Conservation (phyloP, 2,888 invertebrate genomes). For the Leucania comma region DNA sequence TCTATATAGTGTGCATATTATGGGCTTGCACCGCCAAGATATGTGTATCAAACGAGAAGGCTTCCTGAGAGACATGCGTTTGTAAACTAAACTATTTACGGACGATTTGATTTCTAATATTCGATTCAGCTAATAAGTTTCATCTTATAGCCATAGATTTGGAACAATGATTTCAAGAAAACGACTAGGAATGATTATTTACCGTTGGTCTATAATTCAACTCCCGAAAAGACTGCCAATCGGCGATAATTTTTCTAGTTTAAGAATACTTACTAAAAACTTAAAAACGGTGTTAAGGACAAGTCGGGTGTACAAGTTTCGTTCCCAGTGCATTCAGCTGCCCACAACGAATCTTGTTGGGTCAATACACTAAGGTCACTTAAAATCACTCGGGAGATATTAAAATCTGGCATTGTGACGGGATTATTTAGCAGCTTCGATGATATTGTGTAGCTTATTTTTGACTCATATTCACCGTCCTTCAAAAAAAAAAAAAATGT, state of each 20-base stretch:
- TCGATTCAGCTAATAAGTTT: not conserved
- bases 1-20: too few relatives aligned
- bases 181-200: not conserved
- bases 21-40: too few relatives aligned
- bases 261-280: slow-evolving; percentile 58
- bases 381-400: slow-evolving; percentile 63
- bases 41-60: too few relatives aligned
- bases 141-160: not conserved
- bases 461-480: slow-evolving; percentile 67
- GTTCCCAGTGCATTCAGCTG: slow-evolving; percentile 65
- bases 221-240: too few relatives aligned
- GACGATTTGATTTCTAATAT: not conserved
- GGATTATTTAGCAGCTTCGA: slow-evolving; percentile 64
- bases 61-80: too few relatives aligned
- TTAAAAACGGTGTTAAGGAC: slow-evolving; percentile 31
- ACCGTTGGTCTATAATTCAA: too few relatives aligned
- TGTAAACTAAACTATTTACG: too few relatives aligned
- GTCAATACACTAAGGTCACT: slow-evolving; percentile 66
- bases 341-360: slow-evolving; percentile 50
- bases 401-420: slow-evolving; percentile 24
- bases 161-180: not conserved
- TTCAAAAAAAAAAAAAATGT: slow-evolving; percentile 24
- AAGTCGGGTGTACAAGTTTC: slow-evolving; percentile 66
- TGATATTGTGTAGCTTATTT: slow-evolving; percentile 66
- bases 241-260: not conserved